Percentiles rank a stretch among this genome's conserved stretches.
Conservation (phyloP, 2,888 invertebrate genomes). For the Epirrhoe alternata region DNA sequence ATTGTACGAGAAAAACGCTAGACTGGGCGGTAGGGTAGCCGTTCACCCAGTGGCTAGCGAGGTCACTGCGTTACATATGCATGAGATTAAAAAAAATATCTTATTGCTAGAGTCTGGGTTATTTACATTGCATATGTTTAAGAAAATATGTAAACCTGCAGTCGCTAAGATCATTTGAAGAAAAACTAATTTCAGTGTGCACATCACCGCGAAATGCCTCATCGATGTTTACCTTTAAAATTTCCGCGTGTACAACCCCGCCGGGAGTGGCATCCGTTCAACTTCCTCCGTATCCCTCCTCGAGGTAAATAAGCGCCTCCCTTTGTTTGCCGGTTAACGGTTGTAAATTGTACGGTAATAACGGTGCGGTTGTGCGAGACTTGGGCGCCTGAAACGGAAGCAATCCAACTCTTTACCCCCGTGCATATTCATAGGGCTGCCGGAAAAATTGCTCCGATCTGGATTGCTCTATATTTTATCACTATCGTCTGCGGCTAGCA, state of each 20-base stretch:
- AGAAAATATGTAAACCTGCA: slow-evolving; percentile 15
- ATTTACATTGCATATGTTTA: slow-evolving; percentile 46
- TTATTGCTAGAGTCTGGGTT: slow-evolving; percentile 31
- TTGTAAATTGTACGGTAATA: slow-evolving; percentile 73
- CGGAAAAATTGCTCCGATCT: slow-evolving; percentile 56
- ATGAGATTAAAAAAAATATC: slow-evolving; percentile 56
- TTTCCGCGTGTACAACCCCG: slow-evolving; percentile 48
- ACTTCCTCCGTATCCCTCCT: slow-evolving; percentile 57
- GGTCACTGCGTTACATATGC: slow-evolving; percentile 66
- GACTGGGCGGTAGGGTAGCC: slow-evolving; percentile 35
- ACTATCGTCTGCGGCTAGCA: slow-evolving; percentile 37
- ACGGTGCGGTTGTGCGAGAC: slow-evolving; percentile 55
- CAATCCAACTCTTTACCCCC: slow-evolving; percentile 59
- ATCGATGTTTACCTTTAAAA: slow-evolving; percentile 60
- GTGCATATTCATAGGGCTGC: slow-evolving; percentile 62
- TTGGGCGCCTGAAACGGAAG: slow-evolving; percentile 55
- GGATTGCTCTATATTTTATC: slow-evolving; percentile 45
- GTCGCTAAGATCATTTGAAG: not conserved
- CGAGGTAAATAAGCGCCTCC: slow-evolving; percentile 64
- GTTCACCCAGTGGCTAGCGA: slow-evolving; percentile 49
- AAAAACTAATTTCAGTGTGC: slow-evolving; percentile 37
- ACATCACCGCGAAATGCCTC: slow-evolving; percentile 49
- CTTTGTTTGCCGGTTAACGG: slow-evolving; percentile 69
- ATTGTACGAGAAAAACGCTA: slow-evolving; percentile 65
- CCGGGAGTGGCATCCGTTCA: slow-evolving; percentile 52